Evolutionary conservation across 2,113 vertebrate genomes (phyloP).

Genomic region (Sisor rabdophorus): DNA sequence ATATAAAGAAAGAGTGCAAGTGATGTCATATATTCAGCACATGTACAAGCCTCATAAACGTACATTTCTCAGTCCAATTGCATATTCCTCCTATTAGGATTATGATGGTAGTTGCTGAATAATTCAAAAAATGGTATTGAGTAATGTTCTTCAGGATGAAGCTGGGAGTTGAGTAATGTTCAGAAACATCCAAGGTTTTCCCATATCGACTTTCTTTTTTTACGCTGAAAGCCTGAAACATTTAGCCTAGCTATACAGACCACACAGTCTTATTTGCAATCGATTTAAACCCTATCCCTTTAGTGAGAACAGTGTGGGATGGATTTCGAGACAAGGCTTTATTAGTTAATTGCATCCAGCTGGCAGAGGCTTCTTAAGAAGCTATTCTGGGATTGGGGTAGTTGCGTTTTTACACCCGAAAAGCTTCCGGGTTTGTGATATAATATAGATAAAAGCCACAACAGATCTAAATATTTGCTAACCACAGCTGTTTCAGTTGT

Average conservation of each 20-base stretch:
- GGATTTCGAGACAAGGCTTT: slow-evolving; percentile 28
- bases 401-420: background rate
- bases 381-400: background rate
- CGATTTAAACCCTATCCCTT: slow-evolving; percentile 12
- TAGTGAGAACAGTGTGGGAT: slow-evolving; percentile 25
- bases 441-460: background rate
- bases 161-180: background rate
- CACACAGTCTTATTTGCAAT: slow-evolving; percentile 35
- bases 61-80: background rate
- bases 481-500: slow-evolving; percentile 2
- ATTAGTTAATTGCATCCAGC: slow-evolving; percentile 43
- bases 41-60: background rate
- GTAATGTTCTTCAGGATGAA: background rate
- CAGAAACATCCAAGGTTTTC: slow-evolving; percentile 1
- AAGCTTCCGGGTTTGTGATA: slow-evolving; percentile 6
- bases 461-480: slow-evolving; percentile 22
- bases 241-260: slow-evolving; percentile 21
- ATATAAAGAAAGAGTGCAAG: too few species aligned
- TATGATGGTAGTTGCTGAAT: background rate
- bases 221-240: slow-evolving; percentile 21
- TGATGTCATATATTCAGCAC: background rate
- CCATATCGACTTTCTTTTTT: background rate
- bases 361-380: slow-evolving; percentile 26
- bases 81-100: background rate
- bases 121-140: background rate